Conservation (phyloP, 2,888 invertebrate genomes). For the Ceramica pisi region DNA sequence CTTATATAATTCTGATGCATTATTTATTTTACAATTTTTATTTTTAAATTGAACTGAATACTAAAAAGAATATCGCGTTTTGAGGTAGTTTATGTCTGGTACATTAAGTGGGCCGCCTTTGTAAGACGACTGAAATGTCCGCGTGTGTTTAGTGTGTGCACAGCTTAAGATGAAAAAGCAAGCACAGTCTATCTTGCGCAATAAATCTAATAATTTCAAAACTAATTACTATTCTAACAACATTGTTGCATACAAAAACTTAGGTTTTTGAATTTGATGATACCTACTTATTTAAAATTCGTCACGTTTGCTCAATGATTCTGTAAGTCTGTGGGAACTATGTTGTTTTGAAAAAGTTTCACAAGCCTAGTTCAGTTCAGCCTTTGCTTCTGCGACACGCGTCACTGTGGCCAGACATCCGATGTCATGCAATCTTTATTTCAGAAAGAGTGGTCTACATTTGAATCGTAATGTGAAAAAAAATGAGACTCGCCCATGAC, state of each 20-base stretch:
- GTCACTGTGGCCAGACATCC: background rate
- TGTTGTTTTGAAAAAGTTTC: constrained; percentile 43
- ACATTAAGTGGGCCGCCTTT: too few species aligned
- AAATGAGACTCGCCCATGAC: too few species aligned
- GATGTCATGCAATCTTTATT: constrained; percentile 1
- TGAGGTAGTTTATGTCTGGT: too few species aligned
- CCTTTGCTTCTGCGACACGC: constrained; percentile 31
- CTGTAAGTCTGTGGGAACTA: constrained; percentile 33
- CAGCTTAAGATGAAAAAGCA: constrained; percentile 35
- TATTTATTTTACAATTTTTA: too few species aligned
- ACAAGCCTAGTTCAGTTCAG: constrained; percentile 28
- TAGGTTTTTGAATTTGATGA: constrained; percentile 58
- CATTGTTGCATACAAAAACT: constrained; percentile 44
- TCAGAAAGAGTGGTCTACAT: background rate
- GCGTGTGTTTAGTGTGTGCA: constrained; percentile 23
- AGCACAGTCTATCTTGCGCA: constrained; percentile 54
- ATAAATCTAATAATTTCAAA: constrained; percentile 38
- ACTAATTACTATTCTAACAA: constrained; percentile 35
- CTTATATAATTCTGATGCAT: too few species aligned
- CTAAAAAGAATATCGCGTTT: too few species aligned
- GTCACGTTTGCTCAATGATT: constrained; percentile 49
- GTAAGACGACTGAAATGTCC: too few species aligned
- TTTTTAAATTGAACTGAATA: too few species aligned
- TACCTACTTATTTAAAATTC: constrained; percentile 38
- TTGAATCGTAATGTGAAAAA: background rate